Evolutionary conservation across 2,113 vertebrate species (phyloP).

Genomic region (Prolemur simus): DNA sequence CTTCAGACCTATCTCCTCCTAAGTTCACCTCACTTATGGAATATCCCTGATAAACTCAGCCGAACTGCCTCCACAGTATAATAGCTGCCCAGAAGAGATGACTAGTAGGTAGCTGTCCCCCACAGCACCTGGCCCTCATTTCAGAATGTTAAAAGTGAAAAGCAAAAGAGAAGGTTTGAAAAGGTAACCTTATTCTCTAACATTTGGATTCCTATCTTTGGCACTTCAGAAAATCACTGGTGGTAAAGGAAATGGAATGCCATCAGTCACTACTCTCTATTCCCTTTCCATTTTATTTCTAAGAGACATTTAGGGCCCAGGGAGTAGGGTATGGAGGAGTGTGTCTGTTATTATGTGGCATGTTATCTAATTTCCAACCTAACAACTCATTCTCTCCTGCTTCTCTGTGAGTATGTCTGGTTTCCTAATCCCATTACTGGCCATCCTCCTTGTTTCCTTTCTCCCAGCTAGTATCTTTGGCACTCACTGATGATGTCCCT

Average conservation of each 20-base stretch:
- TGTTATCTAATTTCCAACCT: not conserved
- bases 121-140: not conserved
- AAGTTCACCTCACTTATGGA: not conserved
- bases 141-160: not conserved
- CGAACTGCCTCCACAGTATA: not conserved
- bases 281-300: not conserved
- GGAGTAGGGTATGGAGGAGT: not conserved
- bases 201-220: slow-evolving; percentile 7
- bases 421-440: not conserved
- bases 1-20: not conserved
- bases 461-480: not conserved
- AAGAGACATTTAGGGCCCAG: not conserved
- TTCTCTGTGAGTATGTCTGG: not conserved
- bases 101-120: not conserved
- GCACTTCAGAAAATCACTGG: not conserved
- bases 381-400: slow-evolving; percentile 14
- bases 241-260: not conserved
- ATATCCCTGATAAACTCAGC: not conserved
- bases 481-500: not conserved
- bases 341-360: not conserved
- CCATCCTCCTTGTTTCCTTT: not conserved
- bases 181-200: not conserved
- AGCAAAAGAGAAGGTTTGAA: not conserved
- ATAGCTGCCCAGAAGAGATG: not conserved
- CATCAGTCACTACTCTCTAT: not conserved